Percentiles rank a stretch among this genome's conserved stretches.
phyloP scores from a whole-genome alignment of 2,113 vertebrate species.

The Odontesthes bonariensis region DNA sequence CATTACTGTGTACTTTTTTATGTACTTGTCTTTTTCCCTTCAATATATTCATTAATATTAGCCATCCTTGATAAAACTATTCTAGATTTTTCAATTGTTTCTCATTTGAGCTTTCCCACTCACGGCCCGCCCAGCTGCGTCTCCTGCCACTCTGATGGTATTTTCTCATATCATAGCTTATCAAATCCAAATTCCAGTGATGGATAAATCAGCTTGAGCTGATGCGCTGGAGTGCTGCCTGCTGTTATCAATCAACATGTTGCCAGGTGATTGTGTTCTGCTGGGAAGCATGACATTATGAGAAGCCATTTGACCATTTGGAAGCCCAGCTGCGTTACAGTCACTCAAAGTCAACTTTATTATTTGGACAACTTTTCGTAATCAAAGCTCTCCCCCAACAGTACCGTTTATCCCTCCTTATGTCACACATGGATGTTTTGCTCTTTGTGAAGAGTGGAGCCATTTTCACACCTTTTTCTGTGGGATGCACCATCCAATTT shows the following conservation, averaged over 20 bases:
- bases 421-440: constrained; percentile 6
- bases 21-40: constrained; percentile 37
- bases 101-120: constrained; percentile 47
- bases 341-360: constrained; percentile 71
- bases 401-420: constrained; percentile 13
- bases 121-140: constrained; percentile 43
- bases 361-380: constrained; percentile 20
- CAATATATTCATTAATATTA: constrained; percentile 59
- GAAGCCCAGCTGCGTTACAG: constrained; percentile 69
- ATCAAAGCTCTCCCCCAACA: constrained; percentile 28
- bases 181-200: constrained; percentile 77
- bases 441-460: background rate
- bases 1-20: constrained; percentile 11
- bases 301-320: constrained; percentile 58
- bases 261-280: constrained; percentile 73
- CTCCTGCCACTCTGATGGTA: constrained; percentile 62
- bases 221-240: constrained; percentile 59
- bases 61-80: constrained; percentile 66
- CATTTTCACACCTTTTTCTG: constrained; percentile 34
- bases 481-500: constrained; percentile 10
- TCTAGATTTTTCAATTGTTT: constrained; percentile 64
- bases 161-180: constrained; percentile 72
- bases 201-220: constrained; percentile 76
- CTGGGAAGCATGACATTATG: constrained; percentile 71
- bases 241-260: constrained; percentile 75